phyloP scores from a whole-genome alignment of 2,113 vertebrate genomes.

The Rhabdornis inornatus region DNA sequence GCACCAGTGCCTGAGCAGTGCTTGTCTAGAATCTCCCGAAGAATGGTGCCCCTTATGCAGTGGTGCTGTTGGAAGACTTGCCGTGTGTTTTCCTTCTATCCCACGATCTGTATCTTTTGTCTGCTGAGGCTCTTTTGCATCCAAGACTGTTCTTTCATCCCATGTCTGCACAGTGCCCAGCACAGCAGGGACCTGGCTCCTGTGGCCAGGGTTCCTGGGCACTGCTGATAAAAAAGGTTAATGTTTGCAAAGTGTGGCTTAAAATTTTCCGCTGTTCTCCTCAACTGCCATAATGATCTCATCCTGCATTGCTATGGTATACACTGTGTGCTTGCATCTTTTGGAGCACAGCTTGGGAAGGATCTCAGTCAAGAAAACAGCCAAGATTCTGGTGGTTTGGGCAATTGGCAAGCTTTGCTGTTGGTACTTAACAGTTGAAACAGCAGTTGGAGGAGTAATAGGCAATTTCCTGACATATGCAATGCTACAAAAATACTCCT shows the following conservation, averaged over 20 bases:
- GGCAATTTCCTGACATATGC: background rate
- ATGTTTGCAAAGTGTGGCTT: background rate
- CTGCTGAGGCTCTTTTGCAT: background rate
- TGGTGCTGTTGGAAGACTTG: background rate
- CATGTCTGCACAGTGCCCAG: background rate
- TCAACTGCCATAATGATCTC: background rate
- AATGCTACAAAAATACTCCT: background rate
- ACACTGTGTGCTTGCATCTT: background rate
- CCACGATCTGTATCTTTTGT: background rate
- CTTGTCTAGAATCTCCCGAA: background rate
- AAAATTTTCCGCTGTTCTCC: background rate
- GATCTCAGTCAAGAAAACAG: background rate
- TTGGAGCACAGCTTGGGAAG: background rate
- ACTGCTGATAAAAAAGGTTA: background rate
- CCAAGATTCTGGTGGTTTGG: background rate
- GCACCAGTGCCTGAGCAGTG: background rate
- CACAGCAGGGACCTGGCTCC: background rate
- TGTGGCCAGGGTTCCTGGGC: background rate
- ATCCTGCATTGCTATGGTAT: background rate
- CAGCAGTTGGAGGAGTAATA: background rate
- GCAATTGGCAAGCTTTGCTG: slow-evolving; percentile 2
- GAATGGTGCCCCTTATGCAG: background rate
- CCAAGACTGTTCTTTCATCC: background rate
- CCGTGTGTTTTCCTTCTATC: background rate
- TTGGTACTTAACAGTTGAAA: background rate